phyloP scores from a whole-genome alignment of 2,797 vertebrate species.

The Chaunax sp. region DNA sequence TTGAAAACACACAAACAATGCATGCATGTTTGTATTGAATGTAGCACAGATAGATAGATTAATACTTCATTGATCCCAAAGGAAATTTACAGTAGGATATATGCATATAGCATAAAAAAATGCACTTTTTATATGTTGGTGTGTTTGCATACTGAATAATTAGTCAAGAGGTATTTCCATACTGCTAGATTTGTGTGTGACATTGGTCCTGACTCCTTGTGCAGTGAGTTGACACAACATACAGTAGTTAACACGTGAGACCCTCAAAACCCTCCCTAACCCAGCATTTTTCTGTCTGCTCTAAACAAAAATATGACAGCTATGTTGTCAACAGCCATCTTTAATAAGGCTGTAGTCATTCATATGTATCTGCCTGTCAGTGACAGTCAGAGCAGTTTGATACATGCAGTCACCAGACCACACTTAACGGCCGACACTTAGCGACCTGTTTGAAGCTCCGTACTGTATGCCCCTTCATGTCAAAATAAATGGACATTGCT shows the following conservation, averaged over 20 bases:
- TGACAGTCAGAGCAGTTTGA: slow-evolving; percentile 5
- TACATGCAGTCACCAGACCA: neutral
- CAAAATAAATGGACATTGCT: slow-evolving; percentile 25
- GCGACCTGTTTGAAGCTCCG: slow-evolving; percentile 11
- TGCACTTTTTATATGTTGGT: slow-evolving; percentile 1
- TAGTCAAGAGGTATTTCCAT: slow-evolving; percentile 2
- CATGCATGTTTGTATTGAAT: too few species aligned
- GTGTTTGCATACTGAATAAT: slow-evolving; percentile 20
- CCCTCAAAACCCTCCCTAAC: slow-evolving; percentile 16
- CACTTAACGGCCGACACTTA: slow-evolving; percentile 17
- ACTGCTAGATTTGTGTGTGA: neutral
- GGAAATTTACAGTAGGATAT: too few species aligned
- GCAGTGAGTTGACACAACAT: slow-evolving; percentile 12
- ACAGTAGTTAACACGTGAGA: too few species aligned
- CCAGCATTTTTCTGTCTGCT: slow-evolving; percentile 21
- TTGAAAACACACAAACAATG: neutral
- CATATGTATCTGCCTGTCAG: slow-evolving; percentile 39
- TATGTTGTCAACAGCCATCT: slow-evolving; percentile 47
- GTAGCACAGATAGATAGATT: too few species aligned
- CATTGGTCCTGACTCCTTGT: neutral
- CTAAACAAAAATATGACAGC: slow-evolving; percentile 3
- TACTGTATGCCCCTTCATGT: slow-evolving; percentile 13
- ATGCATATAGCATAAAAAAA: too few species aligned
- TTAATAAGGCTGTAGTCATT: slow-evolving; percentile 42
- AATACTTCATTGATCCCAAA: too few species aligned